These are phyloP conservation scores for Callionymus lyra DNA, from an alignment of 2,113 vertebrate genomes.

Conservation along the genomic window DNA sequence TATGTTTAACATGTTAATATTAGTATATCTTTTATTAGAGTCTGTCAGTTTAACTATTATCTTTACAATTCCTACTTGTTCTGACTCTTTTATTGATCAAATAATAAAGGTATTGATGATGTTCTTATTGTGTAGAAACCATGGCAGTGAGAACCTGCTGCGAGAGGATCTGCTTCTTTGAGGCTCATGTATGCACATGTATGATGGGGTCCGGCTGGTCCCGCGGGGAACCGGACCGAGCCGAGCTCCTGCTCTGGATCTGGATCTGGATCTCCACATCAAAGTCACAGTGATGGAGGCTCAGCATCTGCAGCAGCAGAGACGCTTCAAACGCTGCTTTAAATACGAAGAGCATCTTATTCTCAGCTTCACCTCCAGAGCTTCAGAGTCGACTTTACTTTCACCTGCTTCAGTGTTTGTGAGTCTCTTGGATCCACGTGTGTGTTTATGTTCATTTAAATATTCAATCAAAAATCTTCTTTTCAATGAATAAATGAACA, in stretches of 20 bases:
- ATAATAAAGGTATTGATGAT: too few species aligned
- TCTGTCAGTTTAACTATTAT: not conserved
- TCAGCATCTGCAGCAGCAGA: constrained; percentile 22
- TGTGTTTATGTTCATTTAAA: too few species aligned
- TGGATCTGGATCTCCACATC: constrained; percentile 66
- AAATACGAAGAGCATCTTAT: constrained; percentile 16
- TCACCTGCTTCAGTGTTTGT: too few species aligned
- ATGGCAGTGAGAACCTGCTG: too few species aligned
- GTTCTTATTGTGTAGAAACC: too few species aligned
- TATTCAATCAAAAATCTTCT: too few species aligned
- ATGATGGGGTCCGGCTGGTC: constrained; percentile 22
- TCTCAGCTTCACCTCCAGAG: constrained; percentile 1
- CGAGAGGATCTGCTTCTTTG: too few species aligned
- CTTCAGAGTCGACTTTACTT: too few species aligned
- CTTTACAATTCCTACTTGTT: not conserved
- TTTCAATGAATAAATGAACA: too few species aligned
- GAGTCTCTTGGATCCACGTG: too few species aligned
- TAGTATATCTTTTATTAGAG: not conserved
- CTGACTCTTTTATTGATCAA: not conserved
- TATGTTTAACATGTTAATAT: too few species aligned
- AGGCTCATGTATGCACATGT: constrained; percentile 16
- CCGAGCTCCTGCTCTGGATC: constrained; percentile 49
- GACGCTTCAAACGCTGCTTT: constrained; percentile 34
- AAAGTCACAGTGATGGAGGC: constrained; percentile 62
- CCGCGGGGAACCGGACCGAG: constrained; percentile 42